phyloP scores from a whole-genome alignment of 2,797 vertebrate species.

The Pipistrellus nathusii region DNA sequence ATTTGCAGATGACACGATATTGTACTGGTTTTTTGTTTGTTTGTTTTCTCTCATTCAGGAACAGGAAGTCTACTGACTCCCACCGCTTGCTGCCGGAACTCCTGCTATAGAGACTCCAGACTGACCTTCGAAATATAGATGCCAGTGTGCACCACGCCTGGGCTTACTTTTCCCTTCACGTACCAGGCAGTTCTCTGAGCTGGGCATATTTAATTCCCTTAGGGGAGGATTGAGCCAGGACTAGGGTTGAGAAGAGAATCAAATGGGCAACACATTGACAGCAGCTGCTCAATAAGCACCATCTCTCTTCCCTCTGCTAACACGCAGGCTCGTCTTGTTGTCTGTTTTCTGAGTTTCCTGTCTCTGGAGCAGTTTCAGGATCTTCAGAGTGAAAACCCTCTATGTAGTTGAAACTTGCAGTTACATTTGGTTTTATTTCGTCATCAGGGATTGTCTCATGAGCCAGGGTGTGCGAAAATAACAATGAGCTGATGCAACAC shows the following conservation, averaged over 20 bases:
- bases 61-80: neutral
- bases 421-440: constrained; percentile 5
- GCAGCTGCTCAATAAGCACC: neutral
- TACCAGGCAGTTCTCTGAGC: neutral
- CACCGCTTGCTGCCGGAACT: neutral
- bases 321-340: accelerated
- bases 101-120: neutral
- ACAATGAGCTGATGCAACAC: constrained; percentile 25
- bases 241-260: neutral
- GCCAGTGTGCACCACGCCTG: neutral
- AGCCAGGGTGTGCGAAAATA: neutral
- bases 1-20: too few species aligned
- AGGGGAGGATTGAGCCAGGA: neutral
- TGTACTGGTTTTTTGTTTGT: too few species aligned
- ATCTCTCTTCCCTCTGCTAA: neutral
- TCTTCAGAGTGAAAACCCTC: constrained; percentile 34
- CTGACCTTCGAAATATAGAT: neutral
- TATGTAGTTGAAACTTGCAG: neutral
- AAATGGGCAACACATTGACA: neutral
- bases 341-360: neutral
- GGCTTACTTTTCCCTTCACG: neutral
- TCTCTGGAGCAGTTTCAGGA: neutral
- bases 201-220: neutral
- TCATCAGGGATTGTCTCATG: neutral
- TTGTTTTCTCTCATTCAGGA: too few species aligned